Evolutionary conservation across 2,113 vertebrate genomes (phyloP).

Genomic region (Calyptomena viridis): DNA sequence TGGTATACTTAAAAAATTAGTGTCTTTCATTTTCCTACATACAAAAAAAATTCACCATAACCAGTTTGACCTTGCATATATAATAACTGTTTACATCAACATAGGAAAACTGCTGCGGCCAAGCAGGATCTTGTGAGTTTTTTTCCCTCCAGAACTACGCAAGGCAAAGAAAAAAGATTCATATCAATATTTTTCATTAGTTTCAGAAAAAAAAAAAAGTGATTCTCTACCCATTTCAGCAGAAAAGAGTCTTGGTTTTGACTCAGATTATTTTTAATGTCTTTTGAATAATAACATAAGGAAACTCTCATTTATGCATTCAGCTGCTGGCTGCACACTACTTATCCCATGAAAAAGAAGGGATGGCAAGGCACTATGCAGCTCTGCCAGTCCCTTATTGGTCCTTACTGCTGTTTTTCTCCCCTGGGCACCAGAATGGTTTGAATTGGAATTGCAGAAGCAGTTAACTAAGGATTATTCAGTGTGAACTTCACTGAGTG

Average conservation of each 20-base stretch:
- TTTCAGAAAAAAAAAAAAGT: neutral
- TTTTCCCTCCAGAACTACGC: neutral
- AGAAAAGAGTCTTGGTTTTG: neutral
- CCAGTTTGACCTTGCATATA: neutral
- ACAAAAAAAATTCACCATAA: neutral
- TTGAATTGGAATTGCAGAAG: constrained; percentile 15
- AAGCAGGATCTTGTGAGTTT: neutral
- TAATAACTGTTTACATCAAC: neutral
- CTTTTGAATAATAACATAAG: neutral
- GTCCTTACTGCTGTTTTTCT: constrained; percentile 10
- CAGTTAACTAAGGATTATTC: constrained; percentile 14
- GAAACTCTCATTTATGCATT: neutral
- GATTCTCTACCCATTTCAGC: neutral
- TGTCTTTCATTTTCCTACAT: neutral
- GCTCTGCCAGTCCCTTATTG: neutral
- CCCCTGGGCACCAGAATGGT: neutral
- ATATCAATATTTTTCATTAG: neutral
- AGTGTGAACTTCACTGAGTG: neutral
- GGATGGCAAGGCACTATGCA: neutral
- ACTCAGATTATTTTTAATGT: neutral
- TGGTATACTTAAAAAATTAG: neutral
- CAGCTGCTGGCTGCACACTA: neutral
- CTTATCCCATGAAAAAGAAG: neutral
- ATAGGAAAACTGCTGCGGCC: neutral
- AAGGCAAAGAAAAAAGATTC: neutral